Conservation (phyloP, 2,888 invertebrate genomes). For the Microctonus aethiopoides region DNA sequence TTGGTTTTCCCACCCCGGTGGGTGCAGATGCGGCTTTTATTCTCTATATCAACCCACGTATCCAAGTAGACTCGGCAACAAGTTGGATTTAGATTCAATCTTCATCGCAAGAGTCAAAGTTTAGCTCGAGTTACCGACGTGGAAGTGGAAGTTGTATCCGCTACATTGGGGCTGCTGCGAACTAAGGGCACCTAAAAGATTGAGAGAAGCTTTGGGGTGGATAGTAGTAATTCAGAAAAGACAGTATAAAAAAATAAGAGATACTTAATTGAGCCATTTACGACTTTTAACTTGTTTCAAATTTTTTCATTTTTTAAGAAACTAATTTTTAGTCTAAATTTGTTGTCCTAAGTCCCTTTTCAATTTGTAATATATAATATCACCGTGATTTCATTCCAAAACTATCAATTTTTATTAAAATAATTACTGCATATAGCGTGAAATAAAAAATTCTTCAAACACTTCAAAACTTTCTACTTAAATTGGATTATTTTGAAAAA, state of each 20-base stretch:
- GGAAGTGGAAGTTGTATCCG: conserved; percentile 45
- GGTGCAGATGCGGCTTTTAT: not conserved
- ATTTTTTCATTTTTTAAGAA: too few relatives aligned
- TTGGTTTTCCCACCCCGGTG: conserved; percentile 12
- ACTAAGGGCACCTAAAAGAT: not conserved
- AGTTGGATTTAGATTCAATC: conserved; percentile 48
- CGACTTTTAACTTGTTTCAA: conserved; percentile 12
- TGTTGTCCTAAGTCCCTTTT: too few relatives aligned
- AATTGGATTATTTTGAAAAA: too few relatives aligned
- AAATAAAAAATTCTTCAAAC: too few relatives aligned
- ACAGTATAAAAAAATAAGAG: not conserved
- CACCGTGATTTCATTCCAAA: too few relatives aligned
- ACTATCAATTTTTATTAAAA: too few relatives aligned
- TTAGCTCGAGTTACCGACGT: conserved; percentile 40
- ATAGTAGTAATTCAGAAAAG: conserved; percentile 5
- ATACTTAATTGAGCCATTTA: conserved; percentile 25
- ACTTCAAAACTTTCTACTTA: too few relatives aligned
- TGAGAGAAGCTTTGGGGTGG: conserved; percentile 4
- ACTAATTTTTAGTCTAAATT: too few relatives aligned
- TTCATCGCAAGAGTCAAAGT: conserved; percentile 45
- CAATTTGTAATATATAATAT: too few relatives aligned
- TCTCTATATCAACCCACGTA: conserved; percentile 26
- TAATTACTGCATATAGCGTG: too few relatives aligned
- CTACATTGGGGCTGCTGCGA: conserved; percentile 10
- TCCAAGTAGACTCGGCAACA: conserved; percentile 41